A percentile compares a stretch with the other conserved stretches of the same genome.
phyloP scores from a whole-genome alignment of 1,140 invertebrate genomes.

The Acromyrmex heyeri region DNA sequence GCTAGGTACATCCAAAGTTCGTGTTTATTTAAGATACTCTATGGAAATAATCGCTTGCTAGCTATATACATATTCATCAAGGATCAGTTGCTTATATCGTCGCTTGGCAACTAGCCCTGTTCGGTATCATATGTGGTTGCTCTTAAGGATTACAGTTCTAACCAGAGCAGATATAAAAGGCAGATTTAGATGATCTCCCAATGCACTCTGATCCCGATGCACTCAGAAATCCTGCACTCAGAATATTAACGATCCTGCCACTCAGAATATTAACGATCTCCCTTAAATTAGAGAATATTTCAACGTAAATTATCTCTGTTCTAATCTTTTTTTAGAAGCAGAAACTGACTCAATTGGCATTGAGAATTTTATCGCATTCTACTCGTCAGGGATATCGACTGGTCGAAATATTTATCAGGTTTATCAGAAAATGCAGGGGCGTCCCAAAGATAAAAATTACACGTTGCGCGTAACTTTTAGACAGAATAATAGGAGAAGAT shows the following conservation, averaged over 20 bases:
- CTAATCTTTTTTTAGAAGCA: not conserved
- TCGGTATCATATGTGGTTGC: not conserved
- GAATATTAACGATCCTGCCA: not conserved
- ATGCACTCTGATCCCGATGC: not conserved
- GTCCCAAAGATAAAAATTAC: constrained; percentile 16
- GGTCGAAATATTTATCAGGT: not conserved
- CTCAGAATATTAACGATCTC: not conserved
- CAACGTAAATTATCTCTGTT: not conserved
- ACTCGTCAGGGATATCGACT: not conserved
- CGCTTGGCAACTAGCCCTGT: constrained; percentile 11
- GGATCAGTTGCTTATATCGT: not conserved
- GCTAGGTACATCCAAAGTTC: not conserved
- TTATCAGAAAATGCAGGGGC: not conserved
- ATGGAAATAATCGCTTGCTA: not conserved
- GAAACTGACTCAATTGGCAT: not conserved
- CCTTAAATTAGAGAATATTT: not conserved
- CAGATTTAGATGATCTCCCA: constrained; percentile 11
- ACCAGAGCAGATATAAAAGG: not conserved
- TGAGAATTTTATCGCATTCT: not conserved
- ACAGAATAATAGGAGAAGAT: not conserved
- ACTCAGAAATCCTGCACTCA: not conserved
- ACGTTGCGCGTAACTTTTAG: not conserved
- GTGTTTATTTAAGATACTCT: constrained; percentile 7
- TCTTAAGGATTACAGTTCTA: not conserved
- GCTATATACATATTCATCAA: constrained; percentile 25